phyloP scores from a whole-genome alignment of 2,113 vertebrate species.

The Nicator chloris region DNA sequence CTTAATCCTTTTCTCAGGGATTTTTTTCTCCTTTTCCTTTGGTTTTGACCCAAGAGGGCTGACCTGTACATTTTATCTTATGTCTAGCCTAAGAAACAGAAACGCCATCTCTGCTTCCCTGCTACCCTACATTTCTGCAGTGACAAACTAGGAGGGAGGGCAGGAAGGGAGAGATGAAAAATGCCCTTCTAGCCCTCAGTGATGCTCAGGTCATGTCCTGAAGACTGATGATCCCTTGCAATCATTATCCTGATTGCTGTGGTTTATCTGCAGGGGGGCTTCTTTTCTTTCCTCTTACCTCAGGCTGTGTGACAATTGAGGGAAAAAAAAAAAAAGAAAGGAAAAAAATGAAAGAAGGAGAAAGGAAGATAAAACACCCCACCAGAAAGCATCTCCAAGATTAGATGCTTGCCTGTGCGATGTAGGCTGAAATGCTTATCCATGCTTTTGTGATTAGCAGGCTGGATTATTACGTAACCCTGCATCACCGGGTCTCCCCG shows the following conservation, averaged over 20 bases:
- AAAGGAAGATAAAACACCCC: background rate
- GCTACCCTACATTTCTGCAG: background rate
- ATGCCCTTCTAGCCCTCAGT: background rate
- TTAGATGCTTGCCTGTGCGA: background rate
- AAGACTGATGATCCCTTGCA: background rate
- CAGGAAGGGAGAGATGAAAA: background rate
- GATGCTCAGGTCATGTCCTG: background rate
- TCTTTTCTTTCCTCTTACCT: background rate
- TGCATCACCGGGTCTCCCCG: background rate
- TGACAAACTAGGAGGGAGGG: background rate
- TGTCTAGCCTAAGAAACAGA: background rate
- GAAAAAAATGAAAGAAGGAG: background rate
- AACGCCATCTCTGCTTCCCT: background rate
- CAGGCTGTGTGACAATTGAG: background rate
- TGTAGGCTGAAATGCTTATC: slow-evolving; percentile 60
- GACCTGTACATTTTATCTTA: background rate
- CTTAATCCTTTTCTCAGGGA: slow-evolving; percentile 13
- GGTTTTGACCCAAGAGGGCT: background rate
- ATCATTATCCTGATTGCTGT: background rate
- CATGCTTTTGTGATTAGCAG: slow-evolving; percentile 66
- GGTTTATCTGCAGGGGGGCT: background rate
- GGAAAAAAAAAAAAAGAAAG: too few relatives aligned
- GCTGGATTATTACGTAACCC: slow-evolving; percentile 61
- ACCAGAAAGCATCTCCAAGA: slow-evolving; percentile 28
- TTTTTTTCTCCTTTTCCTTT: background rate